Evolutionary conservation across 2,888 invertebrate genomes (phyloP).

Genomic region (Galerucella pusilla): DNA sequence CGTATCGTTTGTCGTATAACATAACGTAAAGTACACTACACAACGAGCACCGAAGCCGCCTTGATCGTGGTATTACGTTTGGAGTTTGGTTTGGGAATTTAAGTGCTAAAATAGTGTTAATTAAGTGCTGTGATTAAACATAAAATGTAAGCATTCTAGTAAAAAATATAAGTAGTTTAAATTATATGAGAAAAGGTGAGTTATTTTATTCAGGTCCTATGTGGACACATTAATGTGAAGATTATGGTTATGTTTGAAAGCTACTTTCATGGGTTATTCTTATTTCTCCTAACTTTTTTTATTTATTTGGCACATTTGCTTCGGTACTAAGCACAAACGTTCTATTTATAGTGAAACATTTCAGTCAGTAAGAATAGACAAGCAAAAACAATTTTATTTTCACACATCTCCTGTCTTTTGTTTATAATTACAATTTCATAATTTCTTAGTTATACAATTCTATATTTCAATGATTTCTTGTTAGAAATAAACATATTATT

Average conservation of each 20-base stretch:
- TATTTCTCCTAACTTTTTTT: constrained; percentile 3
- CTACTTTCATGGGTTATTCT: background rate
- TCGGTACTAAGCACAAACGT: constrained; percentile 12
- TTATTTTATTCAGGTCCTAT: background rate
- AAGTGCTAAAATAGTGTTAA: background rate
- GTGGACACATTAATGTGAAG: background rate
- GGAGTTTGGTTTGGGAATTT: background rate
- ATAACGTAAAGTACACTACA: background rate
- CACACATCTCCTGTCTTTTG: constrained; percentile 6
- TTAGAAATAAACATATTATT: too few relatives aligned
- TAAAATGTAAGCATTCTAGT: background rate
- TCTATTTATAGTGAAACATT: constrained; percentile 31
- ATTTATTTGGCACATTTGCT: constrained; percentile 14
- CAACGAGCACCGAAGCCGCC: constrained; percentile 1
- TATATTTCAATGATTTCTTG: too few relatives aligned
- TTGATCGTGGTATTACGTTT: background rate
- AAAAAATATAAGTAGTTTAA: background rate
- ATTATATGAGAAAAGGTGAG: background rate
- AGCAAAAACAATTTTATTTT: constrained; percentile 28
- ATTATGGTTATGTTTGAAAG: constrained; percentile 14
- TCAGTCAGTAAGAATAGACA: constrained; percentile 16
- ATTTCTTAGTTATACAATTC: too few relatives aligned
- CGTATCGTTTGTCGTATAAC: background rate
- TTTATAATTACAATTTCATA: background rate
- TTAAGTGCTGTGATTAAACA: constrained; percentile 5